Conservation (phyloP, 2,888 invertebrate genomes). For the Lutraria lutraria region DNA sequence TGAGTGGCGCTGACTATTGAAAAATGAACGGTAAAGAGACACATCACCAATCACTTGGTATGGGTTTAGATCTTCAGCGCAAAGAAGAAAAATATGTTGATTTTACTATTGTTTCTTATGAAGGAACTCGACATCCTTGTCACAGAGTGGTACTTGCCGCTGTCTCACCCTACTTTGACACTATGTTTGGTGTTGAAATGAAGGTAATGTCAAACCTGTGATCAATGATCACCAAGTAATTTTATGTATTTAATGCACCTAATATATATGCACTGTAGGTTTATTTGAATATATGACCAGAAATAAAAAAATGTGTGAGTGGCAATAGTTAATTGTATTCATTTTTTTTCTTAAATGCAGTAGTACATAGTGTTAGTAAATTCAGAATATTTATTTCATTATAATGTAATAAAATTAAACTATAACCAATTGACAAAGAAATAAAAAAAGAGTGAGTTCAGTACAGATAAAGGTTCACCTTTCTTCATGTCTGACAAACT, state of each 20-base stretch:
- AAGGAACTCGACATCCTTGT: conserved; percentile 39
- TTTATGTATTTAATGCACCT: no score
- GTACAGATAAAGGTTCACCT: no score
- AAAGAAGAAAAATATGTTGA: conserved; percentile 47
- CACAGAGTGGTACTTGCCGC: conserved; percentile 64
- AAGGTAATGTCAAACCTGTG: conserved; percentile 37
- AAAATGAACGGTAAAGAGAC: background rate
- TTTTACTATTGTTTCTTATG: conserved; percentile 41
- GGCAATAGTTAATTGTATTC: background rate
- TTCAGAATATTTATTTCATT: no score
- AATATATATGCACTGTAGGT: background rate
- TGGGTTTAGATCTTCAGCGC: conserved; percentile 36
- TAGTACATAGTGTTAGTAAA: no score
- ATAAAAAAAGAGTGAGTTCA: no score
- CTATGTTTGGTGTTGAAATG: conserved; percentile 57
- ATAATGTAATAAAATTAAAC: no score
- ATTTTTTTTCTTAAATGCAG: background rate
- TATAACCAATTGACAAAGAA: no score
- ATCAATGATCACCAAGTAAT: no score
- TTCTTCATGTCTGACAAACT: no score
- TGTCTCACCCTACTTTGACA: conserved; percentile 61
- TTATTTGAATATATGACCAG: background rate
- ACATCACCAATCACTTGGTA: conserved; percentile 27
- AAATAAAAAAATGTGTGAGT: background rate
- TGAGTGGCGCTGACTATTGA: background rate